Base-by-base conservation (phyloP, 2,797 vertebrate species). In the Phoxinus dragarum region DNA sequence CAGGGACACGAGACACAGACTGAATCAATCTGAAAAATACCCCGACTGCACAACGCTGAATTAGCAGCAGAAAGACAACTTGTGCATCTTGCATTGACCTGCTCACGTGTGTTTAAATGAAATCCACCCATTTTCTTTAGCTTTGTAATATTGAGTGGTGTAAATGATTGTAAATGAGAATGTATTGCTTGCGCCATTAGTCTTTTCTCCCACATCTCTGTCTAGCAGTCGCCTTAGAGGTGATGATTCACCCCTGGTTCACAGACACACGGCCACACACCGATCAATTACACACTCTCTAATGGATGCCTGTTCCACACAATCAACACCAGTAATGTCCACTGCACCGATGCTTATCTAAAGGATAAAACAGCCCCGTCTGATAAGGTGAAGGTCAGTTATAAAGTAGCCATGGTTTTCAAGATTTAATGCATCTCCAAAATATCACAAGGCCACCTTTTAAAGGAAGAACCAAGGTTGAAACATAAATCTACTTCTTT, bases 231-330 rank as follows among this genome's bases (percentile, higher is more conserved):
- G 19, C 42, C 44, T 36, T 23, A 72, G 89, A 89, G 90, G 82
- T 82, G 89, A 91, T 90, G 89, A 90, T 82, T 91, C 85, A 82
- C 81, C 56, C 64, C 67, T 80, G 64, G 86, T 89, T 77, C 69
- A 86, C 68, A 84, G 75, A 89, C 86, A 91, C 89, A 91, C 77
- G 85, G 88, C 90, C 88, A 88, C 77, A 85, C 86, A 83, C 80
- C 84, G 88, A 91, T 91, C 90, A 84, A 90, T 87, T 92, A 88
- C 81, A 49, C 64, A 71, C 77, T 84, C 82, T 87, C 74, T 88
- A 85, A 87, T 82, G 73, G 34, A 84, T 82, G 79, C 90, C 89
- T 86, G 88, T 89, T 87, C 84, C 90, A 86, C 84, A 80, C 75
- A 82, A 72, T 67, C 34, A 17, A 56, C 71, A n/a, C 21, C 40